A percentile compares a stretch with the other conserved stretches of the same genome.
These are phyloP conservation scores for Saturnia japonica DNA, from an alignment of 2,888 invertebrate species.

Conservation along the genomic window DNA sequence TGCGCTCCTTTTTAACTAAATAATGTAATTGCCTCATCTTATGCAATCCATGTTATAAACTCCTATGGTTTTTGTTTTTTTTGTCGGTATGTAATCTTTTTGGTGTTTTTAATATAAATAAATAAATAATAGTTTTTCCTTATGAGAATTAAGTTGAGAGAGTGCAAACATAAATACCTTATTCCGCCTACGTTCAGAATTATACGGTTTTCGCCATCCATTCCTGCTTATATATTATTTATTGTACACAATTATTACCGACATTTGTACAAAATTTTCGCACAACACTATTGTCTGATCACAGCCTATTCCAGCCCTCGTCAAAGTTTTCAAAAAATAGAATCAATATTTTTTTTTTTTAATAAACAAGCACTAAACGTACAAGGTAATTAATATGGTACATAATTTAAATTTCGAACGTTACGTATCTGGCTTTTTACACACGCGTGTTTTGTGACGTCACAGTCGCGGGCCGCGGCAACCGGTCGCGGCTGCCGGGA, in stretches of 20 bases:
- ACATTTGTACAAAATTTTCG: constrained; percentile 45
- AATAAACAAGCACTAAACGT: background rate
- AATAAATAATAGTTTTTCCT: background rate
- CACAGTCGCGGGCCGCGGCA: constrained; percentile 35
- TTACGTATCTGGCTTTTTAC: constrained; percentile 16
- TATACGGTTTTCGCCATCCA: constrained; percentile 96
- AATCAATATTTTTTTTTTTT: constrained; percentile 24
- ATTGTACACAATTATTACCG: constrained; percentile 34
- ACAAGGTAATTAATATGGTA: background rate
- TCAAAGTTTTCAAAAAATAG: background rate
- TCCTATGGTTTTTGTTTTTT: no score
- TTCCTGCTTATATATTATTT: constrained; percentile 58
- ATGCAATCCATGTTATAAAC: no score
- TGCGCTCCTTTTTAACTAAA: no score
- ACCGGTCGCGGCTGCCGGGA: constrained; percentile 47
- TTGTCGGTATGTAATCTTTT: no score
- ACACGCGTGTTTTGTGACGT: constrained; percentile 28
- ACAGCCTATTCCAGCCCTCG: constrained; percentile 33
- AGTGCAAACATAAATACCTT: constrained; percentile 68
- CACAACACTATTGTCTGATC: constrained; percentile 46
- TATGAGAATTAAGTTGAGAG: background rate
- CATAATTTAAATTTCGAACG: constrained; percentile 10
- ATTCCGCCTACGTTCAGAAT: constrained; percentile 97
- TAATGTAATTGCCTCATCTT: no score
- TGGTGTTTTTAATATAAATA: no score